phyloP scores from a whole-genome alignment of 2,797 vertebrate species.

The Rhinogobio ventralis region DNA sequence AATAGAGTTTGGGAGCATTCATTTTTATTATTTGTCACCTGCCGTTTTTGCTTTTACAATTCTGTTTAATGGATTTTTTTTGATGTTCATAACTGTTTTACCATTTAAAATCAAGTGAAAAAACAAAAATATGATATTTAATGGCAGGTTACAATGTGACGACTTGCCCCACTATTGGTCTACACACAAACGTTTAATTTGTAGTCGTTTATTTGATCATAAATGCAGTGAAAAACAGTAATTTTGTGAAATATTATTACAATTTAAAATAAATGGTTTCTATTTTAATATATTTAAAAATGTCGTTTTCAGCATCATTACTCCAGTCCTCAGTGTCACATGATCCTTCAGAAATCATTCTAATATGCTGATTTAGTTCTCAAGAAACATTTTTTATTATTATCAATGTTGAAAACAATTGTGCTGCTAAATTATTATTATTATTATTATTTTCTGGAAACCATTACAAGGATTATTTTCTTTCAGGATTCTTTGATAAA shows the following conservation, averaged over 20 bases:
- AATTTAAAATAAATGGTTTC: not conserved
- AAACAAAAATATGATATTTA: not conserved
- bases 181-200: not conserved
- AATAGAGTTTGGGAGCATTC: not conserved
- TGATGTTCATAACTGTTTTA: not conserved
- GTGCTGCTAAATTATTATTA: not conserved
- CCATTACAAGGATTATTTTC: not conserved
- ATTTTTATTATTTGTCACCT: not conserved
- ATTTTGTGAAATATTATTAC: not conserved
- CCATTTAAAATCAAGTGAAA: not conserved
- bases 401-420: not conserved
- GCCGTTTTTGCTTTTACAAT: not conserved
- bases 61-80: not conserved
- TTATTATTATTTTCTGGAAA: not conserved
- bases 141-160: not conserved
- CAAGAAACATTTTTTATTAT: not conserved
- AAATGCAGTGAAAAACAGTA: not conserved
- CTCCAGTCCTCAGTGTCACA: not conserved
- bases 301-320: not conserved
- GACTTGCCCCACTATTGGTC: not conserved
- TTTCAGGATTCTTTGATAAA: too few species aligned
- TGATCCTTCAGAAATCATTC: not conserved
- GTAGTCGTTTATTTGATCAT: not conserved
- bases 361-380: not conserved
- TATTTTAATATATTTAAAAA: not conserved